Evolutionary conservation across 2,888 invertebrate genomes (phyloP).

Genomic region (Melanophora roralis): DNA sequence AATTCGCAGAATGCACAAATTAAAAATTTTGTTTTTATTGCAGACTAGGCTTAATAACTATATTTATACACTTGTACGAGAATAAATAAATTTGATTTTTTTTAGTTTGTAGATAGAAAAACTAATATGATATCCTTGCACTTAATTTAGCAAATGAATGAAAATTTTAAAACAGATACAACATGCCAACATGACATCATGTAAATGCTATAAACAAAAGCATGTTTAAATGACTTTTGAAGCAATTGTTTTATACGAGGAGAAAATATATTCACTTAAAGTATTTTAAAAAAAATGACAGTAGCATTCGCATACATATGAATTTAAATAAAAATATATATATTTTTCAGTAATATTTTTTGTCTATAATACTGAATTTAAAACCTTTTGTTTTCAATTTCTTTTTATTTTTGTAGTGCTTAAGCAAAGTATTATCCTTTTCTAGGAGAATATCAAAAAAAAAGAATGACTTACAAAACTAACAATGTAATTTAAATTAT

Average conservation of each 20-base stretch:
- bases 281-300: no score
- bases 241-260: background rate
- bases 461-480: no score
- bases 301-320: no score
- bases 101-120: background rate
- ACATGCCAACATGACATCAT: background rate
- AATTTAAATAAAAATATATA: no score
- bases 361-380: no score
- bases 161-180: background rate
- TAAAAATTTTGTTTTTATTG: background rate
- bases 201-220: background rate
- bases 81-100: background rate
- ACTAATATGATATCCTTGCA: background rate
- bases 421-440: no score
- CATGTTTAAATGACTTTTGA: background rate
- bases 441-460: no score
- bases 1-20: background rate
- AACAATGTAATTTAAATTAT: no score
- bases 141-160: background rate
- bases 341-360: no score
- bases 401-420: no score
- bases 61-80: background rate
- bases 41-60: background rate
- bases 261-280: background rate
- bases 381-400: no score